Evolutionary conservation across 2,797 vertebrate genomes (phyloP), one percentile per base, ranked within the genome.

Genomic region (Antennarius maculatus): DNA sequence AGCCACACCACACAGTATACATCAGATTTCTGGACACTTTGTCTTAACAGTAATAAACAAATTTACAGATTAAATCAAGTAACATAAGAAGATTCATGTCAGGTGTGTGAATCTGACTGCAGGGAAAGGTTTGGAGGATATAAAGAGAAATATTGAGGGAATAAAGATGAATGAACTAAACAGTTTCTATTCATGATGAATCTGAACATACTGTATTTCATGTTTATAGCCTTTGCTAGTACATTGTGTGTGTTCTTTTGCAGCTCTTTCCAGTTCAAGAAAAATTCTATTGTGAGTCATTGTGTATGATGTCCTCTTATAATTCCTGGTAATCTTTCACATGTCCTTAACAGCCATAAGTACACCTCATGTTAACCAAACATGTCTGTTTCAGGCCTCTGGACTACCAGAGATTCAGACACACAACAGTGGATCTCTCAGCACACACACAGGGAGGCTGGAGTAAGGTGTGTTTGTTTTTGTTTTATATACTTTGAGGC

Each of bases 321-420:
- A 0, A 18, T 49, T 69, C 23, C 18, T 5, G 14, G 15, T 18
- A 29, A 7, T 47, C 42, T 56, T 48, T 3, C 28, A 41, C 16
- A 28, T 17, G 6, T 54, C 28, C 7, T 28, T 6, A 59, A 49
- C 16, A 1, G n/a, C 4, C 9, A 16, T 23, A 14, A 45, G 3
- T 39, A 61, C 5, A 0, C 27, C 4, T 17, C 13, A 0, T 43
- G 14, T 61, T 49, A 47, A 27, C 31, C 6, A 28, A 11, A 12
- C 15, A 8, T 3, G 28, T 84, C 14, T 91, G 82, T 86, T 93
- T 79, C 86, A 99, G 97, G 86, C 92, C 94, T 23, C 80, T 98
- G 83, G 95, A 94, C 0, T 98, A 97, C 54, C 93, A 96, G 68
- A 82, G 83, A 42, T 99, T 94, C 71, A 94, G 88, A 77, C 92